Evolutionary conservation across 1,140 invertebrate species (phyloP), one percentile per base, ranked within the genome.

Genomic region (Berghia stephanieae): DNA sequence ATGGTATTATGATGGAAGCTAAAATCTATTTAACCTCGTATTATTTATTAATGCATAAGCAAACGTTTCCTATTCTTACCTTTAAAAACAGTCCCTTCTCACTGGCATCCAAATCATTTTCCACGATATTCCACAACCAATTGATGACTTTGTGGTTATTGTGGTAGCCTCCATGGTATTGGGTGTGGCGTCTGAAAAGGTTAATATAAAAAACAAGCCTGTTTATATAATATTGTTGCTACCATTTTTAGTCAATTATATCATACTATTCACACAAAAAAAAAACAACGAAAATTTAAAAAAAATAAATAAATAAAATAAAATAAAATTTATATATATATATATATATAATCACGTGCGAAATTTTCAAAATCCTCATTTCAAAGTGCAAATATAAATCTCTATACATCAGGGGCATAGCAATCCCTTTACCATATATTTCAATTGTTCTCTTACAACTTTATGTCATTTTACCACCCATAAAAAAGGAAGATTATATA

Each of bases 131-230:
- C 98, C 98, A 99, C 18, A 99, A 91, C 98, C 98, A 99, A 84
- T 95, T 94, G 21, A 99, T 95, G 49, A 99, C 96, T 80, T 96
- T 92, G 90, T 99, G 98, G 79, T 96, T 98, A 90, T 98, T 96
- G 89, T 99, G 98, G 90, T 99, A 99, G 6, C 98, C 98, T 46
- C 98, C 98, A 90, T 98, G 99, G 91, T 99, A 99, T 90, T 98
- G 96, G 2, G 97, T 99, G 89, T 99, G 94, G 82, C 93, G 93
- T 71, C 91, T 91, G 78, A 13, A 85, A 81, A n/a, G n/a, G n/a
- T n/a, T n/a, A n/a, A n/a, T n/a, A 34, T 70, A 78, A 78, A 78
- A 44, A 63, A 40, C 34, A 75, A 42, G 8, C 13, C 10, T 24
- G 1, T 34, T 43, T 34, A 34, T 38, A 16, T 18, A 16, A 13